These are phyloP conservation scores for Protophormia terraenovae DNA, from an alignment of 2,888 invertebrate genomes.

Conservation along the genomic window DNA sequence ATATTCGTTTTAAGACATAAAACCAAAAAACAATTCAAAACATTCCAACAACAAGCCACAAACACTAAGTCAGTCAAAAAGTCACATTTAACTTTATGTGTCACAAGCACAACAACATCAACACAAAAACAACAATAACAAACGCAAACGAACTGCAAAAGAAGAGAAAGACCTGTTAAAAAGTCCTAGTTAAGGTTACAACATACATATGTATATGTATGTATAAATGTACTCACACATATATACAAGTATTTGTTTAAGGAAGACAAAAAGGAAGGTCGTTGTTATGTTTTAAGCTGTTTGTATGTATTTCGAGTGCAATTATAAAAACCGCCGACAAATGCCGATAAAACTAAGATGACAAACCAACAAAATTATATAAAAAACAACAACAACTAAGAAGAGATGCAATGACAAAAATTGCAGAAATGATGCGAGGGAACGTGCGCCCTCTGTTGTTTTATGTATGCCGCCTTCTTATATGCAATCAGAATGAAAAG, in stretches of 20 bases:
- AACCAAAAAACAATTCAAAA: conserved; percentile 57
- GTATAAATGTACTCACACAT: conserved; percentile 1
- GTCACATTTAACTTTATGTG: conserved; percentile 64
- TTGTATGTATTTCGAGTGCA: conserved; percentile 54
- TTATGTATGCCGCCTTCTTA: conserved; percentile 68
- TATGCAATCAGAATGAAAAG: conserved; percentile 48
- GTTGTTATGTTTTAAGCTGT: conserved; percentile 26
- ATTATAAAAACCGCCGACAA: conserved; percentile 71
- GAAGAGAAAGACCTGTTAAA: conserved; percentile 60
- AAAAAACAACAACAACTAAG: conserved; percentile 37
- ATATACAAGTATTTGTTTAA: conserved; percentile 22
- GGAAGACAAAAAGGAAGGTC: conserved; percentile 56
- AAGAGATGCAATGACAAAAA: conserved; percentile 72
- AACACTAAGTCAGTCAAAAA: conserved; percentile 66
- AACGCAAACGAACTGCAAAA: not conserved
- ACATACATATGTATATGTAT: conserved; percentile 4
- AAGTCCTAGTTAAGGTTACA: conserved; percentile 64
- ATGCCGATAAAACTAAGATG: conserved; percentile 67
- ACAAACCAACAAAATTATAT: conserved; percentile 54
- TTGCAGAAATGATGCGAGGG: conserved; percentile 70
- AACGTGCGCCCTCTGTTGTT: conserved; percentile 70
- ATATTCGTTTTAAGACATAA: not conserved
- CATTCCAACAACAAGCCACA: conserved; percentile 58
- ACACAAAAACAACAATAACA: conserved; percentile 27
- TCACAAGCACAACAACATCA: conserved; percentile 44